phyloP scores from a whole-genome alignment of 1,140 invertebrate species.

The Dendrolimus kikuchii region DNA sequence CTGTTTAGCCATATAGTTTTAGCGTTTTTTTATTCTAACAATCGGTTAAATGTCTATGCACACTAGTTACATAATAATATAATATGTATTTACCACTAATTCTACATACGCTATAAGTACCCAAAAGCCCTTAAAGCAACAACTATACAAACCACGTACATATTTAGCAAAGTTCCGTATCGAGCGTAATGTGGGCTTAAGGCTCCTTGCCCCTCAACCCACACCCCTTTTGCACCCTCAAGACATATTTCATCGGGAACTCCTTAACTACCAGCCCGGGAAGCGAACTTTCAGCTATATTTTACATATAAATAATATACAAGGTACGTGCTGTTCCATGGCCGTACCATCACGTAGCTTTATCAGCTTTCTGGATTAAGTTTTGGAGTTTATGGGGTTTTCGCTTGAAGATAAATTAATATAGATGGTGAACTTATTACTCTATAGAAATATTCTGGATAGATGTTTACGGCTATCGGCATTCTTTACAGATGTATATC shows the following conservation, averaged over 20 bases:
- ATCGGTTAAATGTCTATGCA: too few species aligned
- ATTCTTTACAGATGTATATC: too few species aligned
- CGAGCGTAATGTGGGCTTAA: conserved; percentile 45
- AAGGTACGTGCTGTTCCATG: conserved; percentile 14
- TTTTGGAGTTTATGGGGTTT: not conserved
- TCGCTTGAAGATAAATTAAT: too few species aligned
- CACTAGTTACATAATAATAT: too few species aligned
- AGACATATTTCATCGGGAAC: conserved; percentile 68
- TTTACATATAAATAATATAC: conserved; percentile 60
- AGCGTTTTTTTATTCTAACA: too few species aligned
- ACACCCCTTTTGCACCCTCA: conserved; percentile 30
- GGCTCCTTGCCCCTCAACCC: conserved; percentile 26
- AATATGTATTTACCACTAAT: too few species aligned
- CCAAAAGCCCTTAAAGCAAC: not conserved
- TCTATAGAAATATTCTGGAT: too few species aligned
- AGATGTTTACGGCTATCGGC: too few species aligned
- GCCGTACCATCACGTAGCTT: conserved; percentile 2
- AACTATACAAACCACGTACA: conserved; percentile 17
- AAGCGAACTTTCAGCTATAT: conserved; percentile 54
- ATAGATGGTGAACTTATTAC: too few species aligned
- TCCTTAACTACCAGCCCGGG: conserved; percentile 48
- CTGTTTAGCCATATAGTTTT: too few species aligned
- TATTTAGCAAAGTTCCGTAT: conserved; percentile 46
- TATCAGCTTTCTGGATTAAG: not conserved
- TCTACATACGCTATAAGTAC: too few species aligned